Conservation (phyloP, 2,113 vertebrate genomes). For the Gulo gulo region DNA sequence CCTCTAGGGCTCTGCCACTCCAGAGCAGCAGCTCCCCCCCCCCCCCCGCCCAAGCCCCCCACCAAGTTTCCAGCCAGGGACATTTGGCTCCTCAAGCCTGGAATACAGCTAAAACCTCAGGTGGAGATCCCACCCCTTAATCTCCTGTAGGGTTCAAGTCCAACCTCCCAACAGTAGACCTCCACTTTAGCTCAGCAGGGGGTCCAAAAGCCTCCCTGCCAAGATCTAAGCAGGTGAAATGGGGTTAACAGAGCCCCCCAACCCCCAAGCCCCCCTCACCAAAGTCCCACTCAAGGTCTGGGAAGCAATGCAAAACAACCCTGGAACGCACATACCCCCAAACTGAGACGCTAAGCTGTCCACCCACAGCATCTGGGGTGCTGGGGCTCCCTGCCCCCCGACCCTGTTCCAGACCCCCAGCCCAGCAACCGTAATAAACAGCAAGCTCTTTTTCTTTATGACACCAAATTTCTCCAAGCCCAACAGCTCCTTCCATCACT, state of each 20-base stretch:
- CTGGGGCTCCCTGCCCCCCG: background rate
- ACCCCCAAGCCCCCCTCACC: background rate
- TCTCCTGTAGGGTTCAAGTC: conserved; percentile 21
- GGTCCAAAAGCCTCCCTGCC: background rate
- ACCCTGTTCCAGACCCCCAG: conserved; percentile 75
- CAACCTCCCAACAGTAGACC: background rate
- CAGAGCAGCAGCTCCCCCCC: background rate
- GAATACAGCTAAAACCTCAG: background rate
- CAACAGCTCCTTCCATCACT: conserved; percentile 50
- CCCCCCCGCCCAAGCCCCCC: background rate
- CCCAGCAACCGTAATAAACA: conserved; percentile 46
- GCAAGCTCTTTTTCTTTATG: conserved; percentile 41
- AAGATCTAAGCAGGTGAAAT: background rate
- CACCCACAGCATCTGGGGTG: background rate
- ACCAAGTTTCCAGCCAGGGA: background rate
- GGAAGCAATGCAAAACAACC: conserved; percentile 8
- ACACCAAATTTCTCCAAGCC: conserved; percentile 64
- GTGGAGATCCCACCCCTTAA: conserved; percentile 34
- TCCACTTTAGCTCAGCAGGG: conserved; percentile 30
- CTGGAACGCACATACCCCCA: background rate
- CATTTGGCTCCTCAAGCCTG: background rate
- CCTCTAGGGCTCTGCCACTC: background rate
- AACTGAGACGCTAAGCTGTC: background rate
- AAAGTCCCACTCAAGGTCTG: background rate
- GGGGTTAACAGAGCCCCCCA: background rate